phyloP scores from a whole-genome alignment of 2,113 vertebrate species.

The Brachyhypopomus gauderio region DNA sequence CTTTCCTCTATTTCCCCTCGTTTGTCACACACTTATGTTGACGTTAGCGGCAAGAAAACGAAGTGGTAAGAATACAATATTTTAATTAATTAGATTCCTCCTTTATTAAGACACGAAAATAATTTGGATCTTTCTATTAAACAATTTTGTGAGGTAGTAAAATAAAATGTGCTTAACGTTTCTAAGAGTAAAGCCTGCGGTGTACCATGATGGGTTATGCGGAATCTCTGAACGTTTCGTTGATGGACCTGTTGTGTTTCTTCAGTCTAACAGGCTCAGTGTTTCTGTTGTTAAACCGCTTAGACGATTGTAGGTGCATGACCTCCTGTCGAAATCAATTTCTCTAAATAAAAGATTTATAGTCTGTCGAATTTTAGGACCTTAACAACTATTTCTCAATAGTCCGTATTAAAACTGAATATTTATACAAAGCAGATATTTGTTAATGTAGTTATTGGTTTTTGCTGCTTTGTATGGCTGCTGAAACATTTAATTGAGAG shows the following conservation, averaged over 20 bases:
- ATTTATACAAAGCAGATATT: too few relatives aligned
- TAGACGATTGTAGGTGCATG: neutral
- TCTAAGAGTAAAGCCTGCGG: too few relatives aligned
- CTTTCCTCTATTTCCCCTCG: constrained; percentile 63
- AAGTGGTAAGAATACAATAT: constrained; percentile 63
- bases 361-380: too few relatives aligned
- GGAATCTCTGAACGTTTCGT: too few relatives aligned
- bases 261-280: too few relatives aligned
- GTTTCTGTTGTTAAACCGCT: constrained; percentile 4
- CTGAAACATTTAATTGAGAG: constrained; percentile 4
- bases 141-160: neutral
- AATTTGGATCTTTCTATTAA: neutral
- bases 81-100: neutral
- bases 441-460: neutral
- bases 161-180: too few relatives aligned
- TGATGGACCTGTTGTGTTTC: too few relatives aligned
- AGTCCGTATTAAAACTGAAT: too few relatives aligned
- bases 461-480: neutral
- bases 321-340: neutral
- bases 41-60: constrained; percentile 60
- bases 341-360: too few relatives aligned
- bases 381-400: too few relatives aligned
- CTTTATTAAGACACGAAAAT: too few relatives aligned
- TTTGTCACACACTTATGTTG: constrained; percentile 67
- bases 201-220: too few relatives aligned